These are phyloP conservation scores for Smittia sp. DNA, from an alignment of 2,888 invertebrate species.

Conservation along the genomic window DNA sequence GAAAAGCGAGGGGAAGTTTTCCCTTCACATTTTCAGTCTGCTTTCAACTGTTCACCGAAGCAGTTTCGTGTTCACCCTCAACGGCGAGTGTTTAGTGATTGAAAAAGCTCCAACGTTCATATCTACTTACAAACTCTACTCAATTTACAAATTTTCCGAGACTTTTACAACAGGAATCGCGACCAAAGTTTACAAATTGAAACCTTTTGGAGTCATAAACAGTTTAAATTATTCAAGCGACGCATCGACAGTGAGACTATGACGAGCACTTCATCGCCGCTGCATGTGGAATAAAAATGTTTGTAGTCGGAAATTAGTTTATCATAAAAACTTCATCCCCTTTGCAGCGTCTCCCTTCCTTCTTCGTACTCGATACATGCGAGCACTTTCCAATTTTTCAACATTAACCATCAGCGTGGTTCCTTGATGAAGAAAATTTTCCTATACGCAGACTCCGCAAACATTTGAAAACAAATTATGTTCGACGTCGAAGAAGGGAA, in stretches of 20 bases:
- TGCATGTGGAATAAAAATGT: slow-evolving; percentile 19
- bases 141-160: neutral
- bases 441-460: slow-evolving; percentile 16
- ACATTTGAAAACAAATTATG: slow-evolving; percentile 21
- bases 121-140: neutral
- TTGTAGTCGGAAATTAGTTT: slow-evolving; percentile 20
- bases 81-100: no score
- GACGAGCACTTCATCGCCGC: neutral
- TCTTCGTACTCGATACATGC: neutral
- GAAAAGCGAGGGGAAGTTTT: no score
- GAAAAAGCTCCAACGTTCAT: neutral
- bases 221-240: neutral
- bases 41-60: no score
- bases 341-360: neutral
- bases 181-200: neutral
- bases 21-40: neutral
- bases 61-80: no score
- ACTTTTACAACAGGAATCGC: neutral
- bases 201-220: neutral
- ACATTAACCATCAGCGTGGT: neutral
- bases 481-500: neutral
- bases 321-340: slow-evolving; percentile 23
- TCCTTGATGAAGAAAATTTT: slow-evolving; percentile 2
- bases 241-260: neutral
- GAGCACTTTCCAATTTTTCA: neutral